These are phyloP conservation scores for Oxyscelio sp. DNA, from an alignment of 2,888 invertebrate species.

Conservation along the genomic window DNA sequence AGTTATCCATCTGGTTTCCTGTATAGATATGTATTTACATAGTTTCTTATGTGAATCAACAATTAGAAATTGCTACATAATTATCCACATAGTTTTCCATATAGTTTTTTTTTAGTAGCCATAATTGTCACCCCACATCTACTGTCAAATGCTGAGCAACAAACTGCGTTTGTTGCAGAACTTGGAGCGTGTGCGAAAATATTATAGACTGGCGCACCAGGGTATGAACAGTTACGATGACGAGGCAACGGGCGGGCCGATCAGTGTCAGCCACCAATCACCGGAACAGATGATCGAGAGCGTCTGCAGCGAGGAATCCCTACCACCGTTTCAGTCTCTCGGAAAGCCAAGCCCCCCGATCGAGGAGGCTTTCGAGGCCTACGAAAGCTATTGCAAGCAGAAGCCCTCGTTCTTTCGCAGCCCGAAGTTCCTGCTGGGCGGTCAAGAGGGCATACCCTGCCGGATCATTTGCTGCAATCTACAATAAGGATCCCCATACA, in stretches of 20 bases:
- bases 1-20: no score
- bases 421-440: constrained; percentile 45
- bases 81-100: no score
- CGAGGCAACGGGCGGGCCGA: constrained; percentile 70
- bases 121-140: no score
- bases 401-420: constrained; percentile 64
- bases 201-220: constrained; percentile 84
- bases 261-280: no score
- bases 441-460: constrained; percentile 82
- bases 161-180: no score
- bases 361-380: constrained; percentile 86
- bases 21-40: no score
- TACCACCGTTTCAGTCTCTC: constrained; percentile 78
- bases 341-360: constrained; percentile 79
- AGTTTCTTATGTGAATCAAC: no score
- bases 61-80: no score
- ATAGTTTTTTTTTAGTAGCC: no score
- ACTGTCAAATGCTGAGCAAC: no score
- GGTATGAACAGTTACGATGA: constrained; percentile 78
- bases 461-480: constrained; percentile 86
- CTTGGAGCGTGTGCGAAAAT: constrained; percentile 84
- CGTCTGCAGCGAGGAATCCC: constrained; percentile 78
- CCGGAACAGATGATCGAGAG: constrained; percentile 79
- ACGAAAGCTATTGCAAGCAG: constrained; percentile 84
- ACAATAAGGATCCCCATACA: constrained; percentile 81